Evolutionary conservation across 2,888 invertebrate genomes (phyloP), one percentile per base, ranked within the genome.

Genomic region (Bellardia bayeri): DNA sequence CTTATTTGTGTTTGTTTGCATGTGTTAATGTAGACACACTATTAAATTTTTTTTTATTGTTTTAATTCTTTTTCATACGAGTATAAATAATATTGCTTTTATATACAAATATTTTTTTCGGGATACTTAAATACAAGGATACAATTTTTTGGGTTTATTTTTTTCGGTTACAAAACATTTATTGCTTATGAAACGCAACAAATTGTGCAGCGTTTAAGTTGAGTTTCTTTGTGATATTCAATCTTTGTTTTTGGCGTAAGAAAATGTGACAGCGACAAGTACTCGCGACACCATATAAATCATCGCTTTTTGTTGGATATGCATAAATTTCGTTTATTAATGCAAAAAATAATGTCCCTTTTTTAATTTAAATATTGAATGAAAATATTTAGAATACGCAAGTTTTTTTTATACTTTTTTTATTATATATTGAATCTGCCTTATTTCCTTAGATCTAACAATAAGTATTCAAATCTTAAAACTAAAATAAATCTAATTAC

Each of bases 281-380:
- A 54, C 33, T 45, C 56, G 64, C 72, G 66, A 82, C 81, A 82
- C 64, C 72, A 74, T 74, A 82, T 82, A 82, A 82, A 82, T 82
- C 74, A 82, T 74, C 4, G 51, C n/a, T 69, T 80, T 80, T 80
- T 68, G 13, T 9, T 7, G 2, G 2, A 5, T 16, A 7, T 45
- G 11, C 8, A 40, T 40, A 3, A 11, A 45, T 11, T 11, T 45
- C 11, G 45, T 1, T 9, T 45, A 2, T 2, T 45, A 45, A 45
- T 45, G 45, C 11, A 45, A 0, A 42, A 42, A 42, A 9, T 6
- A 42, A 37, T 37, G 37, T 37, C 6, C 6, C 6, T 37, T 42
- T 42, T 42, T 42, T 8, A 42, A 42, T 42, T 42, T 42, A 42
- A 42, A 45, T 11, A 45, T 11, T 45, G 11, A 45, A 45, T 11